Percentiles rank a stretch among this genome's conserved stretches.
phyloP scores from a whole-genome alignment of 53 echinoderm and acorn worm species.

The Holothuria leucospilota region DNA sequence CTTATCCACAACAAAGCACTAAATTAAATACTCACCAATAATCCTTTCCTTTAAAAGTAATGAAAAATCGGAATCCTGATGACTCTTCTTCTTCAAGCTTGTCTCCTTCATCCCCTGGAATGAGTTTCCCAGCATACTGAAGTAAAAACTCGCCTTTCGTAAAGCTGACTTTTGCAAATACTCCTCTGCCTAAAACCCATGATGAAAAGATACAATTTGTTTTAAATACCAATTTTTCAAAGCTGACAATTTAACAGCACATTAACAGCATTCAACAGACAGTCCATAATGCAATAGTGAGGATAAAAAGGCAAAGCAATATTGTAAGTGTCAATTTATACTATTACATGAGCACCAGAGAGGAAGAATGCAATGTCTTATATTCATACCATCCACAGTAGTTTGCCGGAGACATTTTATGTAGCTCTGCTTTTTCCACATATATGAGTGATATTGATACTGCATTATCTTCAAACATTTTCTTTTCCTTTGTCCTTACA shows the following conservation, averaged over 20 bases:
- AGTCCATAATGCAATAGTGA: background rate
- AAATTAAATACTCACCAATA: background rate
- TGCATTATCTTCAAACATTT: no score
- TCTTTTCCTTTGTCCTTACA: no score
- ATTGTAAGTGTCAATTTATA: no score
- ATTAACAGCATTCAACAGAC: background rate
- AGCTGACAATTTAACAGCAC: no score
- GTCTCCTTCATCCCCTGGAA: constrained; percentile 23
- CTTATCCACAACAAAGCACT: no score
- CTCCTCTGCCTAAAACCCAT: constrained; percentile 11
- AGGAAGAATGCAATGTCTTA: no score
- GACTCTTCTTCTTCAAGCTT: constrained; percentile 13
- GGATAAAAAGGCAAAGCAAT: no score
- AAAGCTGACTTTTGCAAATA: constrained; percentile 17
- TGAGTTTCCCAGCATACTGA: constrained; percentile 6
- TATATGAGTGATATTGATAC: background rate
- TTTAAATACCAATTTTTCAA: background rate
- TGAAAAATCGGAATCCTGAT: constrained; percentile 23
- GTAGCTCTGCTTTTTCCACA: no score
- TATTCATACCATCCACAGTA: no score
- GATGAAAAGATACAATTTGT: background rate
- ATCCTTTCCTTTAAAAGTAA: constrained; percentile 9
- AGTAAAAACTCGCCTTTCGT: constrained; percentile 20
- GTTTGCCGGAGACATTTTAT: no score
- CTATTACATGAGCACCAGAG: no score